phyloP scores from a whole-genome alignment of 2,888 invertebrate species.

The Strigamia maritima region DNA sequence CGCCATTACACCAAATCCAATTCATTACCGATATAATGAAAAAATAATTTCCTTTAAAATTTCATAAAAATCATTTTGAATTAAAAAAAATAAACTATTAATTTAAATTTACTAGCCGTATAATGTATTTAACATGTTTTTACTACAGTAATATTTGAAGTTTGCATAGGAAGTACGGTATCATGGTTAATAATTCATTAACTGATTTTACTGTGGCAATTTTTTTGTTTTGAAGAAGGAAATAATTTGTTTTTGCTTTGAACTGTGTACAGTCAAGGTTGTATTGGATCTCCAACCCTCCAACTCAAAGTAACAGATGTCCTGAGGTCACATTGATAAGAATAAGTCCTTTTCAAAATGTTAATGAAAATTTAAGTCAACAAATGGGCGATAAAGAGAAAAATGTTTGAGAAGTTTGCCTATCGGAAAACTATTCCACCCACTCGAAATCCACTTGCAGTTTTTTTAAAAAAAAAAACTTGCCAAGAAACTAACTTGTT shows the following conservation, averaged over 20 bases:
- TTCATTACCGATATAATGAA: too few relatives aligned
- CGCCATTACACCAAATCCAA: too few relatives aligned
- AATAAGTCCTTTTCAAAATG: conserved; percentile 1
- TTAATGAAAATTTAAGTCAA: conserved; percentile 9
- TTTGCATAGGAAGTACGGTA: too few relatives aligned
- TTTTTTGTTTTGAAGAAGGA: too few relatives aligned
- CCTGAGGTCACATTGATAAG: conserved; percentile 1
- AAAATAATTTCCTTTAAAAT: too few relatives aligned
- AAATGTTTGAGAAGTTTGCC: not conserved
- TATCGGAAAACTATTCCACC: not conserved
- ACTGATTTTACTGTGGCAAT: too few relatives aligned
- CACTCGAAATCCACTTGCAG: not conserved
- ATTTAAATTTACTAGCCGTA: too few relatives aligned
- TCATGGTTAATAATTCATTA: too few relatives aligned
- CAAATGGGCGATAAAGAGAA: not conserved
- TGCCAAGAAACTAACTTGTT: not conserved
- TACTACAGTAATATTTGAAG: too few relatives aligned
- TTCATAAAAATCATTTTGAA: too few relatives aligned
- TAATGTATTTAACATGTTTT: too few relatives aligned
- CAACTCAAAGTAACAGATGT: conserved; percentile 15
- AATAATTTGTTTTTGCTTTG: not conserved
- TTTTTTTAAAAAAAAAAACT: not conserved
- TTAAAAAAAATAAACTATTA: too few relatives aligned
- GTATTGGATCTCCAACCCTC: not conserved
- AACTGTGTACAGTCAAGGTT: not conserved